Base-by-base conservation (phyloP, 2,888 invertebrate genomes). In the Acleris sparsana region DNA sequence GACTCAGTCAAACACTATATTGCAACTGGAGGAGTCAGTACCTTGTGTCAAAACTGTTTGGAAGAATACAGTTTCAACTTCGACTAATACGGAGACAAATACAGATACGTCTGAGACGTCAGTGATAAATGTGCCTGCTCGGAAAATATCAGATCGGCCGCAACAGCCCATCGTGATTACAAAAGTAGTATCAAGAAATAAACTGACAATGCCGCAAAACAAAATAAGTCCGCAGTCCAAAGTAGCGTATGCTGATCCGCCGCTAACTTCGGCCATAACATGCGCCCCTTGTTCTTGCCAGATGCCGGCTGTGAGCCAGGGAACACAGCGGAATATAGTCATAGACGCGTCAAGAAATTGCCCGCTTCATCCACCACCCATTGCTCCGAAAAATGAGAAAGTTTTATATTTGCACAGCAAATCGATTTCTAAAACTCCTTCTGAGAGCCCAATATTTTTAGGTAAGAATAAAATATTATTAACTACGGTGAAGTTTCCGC, bases 401-500 rank as follows among this genome's bases (percentile, higher is more conserved):
- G 69, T 69, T 86, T 86, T 6, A 82, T 89, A 78, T 22, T 18
- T 63, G 29, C 53, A 67, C 52, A 66, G 61, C 46, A 66, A 61
- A 5, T 44, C 33, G 18, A 44, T 67, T 33, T n/a, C 55, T 6
- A 67, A 60, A 56, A n/a, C 48, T 33, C 61, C 65, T 16, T 52
- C 52, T 9, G 58, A 68, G 20, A 67, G 48, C 17, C 69, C 70
- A 11, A 57, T 71, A 58, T 84, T 69, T 71, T 75, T 91, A 17
- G 91, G 88, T 1, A 79, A 82, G 64, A 85, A 87, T 73, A 86
- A 87, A 81, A 86, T 91, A 70, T 77, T 91, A 63, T 69, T 91
- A n/a, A 88, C 87, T n/a, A 83, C 85, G 33, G 71, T 79, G 16
- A 80, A 78, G 65, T 73, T 80, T 72, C 78, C 79, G 20, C 43